A percentile compares a stretch with the other conserved stretches of the same genome.
These are phyloP conservation scores for Parazoanthus darwini DNA, from an alignment of 92 coral and sea anemone species.

Conservation along the genomic window DNA sequence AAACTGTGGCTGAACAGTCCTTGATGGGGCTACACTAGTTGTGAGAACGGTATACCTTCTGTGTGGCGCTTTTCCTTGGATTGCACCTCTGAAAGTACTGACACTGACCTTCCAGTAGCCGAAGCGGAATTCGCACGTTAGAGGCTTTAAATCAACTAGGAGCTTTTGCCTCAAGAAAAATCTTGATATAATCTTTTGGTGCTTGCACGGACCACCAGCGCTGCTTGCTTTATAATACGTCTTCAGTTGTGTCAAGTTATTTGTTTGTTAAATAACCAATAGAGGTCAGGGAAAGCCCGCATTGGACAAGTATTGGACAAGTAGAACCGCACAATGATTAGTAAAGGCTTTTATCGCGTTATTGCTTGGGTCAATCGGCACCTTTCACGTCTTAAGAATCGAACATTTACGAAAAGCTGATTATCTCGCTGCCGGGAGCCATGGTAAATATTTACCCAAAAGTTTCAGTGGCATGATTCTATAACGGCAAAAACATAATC, in stretches of 20 bases:
- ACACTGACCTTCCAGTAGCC: not conserved
- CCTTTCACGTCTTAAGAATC: slow-evolving; percentile 31
- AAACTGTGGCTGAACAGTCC: not conserved
- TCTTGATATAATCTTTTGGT: slow-evolving; percentile 30
- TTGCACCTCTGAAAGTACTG: not conserved
- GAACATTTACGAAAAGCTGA: slow-evolving; percentile 33
- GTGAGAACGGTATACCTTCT: not conserved
- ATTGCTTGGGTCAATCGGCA: slow-evolving; percentile 36
- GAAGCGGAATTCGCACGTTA: slow-evolving; percentile 30
- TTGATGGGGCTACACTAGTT: not conserved
- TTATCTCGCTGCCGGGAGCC: slow-evolving; percentile 36
- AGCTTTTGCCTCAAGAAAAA: slow-evolving; percentile 24
- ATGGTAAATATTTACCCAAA: slow-evolving; percentile 39
- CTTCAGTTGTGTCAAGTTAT: slow-evolving; percentile 85
- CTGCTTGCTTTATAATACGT: slow-evolving; percentile 79
- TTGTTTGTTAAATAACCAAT: slow-evolving; percentile 91
- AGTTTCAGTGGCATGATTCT: slow-evolving; percentile 15
- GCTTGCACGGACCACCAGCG: slow-evolving; percentile 80
- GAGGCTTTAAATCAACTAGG: slow-evolving; percentile 9
- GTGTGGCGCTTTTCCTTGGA: not conserved
- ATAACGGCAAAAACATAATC: slow-evolving; percentile 37
- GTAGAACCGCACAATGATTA: slow-evolving; percentile 13
- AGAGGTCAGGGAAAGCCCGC: slow-evolving; percentile 68
- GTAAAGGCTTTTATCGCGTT: slow-evolving; percentile 41
- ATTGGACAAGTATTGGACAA: slow-evolving; percentile 49